Conservation (phyloP, 2,113 vertebrate genomes). For the Phaetusa simplex region DNA sequence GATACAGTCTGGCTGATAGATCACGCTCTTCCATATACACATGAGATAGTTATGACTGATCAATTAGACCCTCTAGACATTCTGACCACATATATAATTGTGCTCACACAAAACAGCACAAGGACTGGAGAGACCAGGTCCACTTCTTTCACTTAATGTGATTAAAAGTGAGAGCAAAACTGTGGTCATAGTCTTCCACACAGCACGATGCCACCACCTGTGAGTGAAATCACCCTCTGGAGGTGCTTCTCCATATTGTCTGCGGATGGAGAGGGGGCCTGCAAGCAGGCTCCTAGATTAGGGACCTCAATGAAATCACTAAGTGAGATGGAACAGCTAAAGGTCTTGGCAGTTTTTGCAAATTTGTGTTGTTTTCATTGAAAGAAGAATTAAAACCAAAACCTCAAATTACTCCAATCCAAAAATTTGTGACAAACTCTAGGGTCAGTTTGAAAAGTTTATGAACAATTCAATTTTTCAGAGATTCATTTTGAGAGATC, state of each 20-base stretch:
- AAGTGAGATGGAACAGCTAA: background rate
- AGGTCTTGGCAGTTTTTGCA: background rate
- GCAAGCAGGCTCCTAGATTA: background rate
- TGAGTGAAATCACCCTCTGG: background rate
- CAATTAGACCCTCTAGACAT: background rate
- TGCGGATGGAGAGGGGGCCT: background rate
- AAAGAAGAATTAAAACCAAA: background rate
- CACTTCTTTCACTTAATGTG: background rate
- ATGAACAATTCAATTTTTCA: background rate
- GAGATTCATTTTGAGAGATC: background rate
- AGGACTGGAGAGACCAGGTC: background rate
- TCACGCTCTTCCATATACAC: background rate
- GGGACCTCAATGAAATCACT: background rate
- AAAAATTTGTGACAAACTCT: background rate
- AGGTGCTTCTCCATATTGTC: fast-evolving
- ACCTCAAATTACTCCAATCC: background rate
- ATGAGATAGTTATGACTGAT: fast-evolving
- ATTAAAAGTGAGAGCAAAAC: background rate
- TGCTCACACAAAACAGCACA: background rate
- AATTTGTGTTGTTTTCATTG: background rate
- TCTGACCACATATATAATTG: background rate
- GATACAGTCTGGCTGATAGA: background rate
- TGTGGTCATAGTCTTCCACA: background rate
- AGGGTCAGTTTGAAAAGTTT: background rate
- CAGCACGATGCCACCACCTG: background rate